Conservation (phyloP, 2,888 invertebrate genomes). For the Microctonus hyperodae region DNA sequence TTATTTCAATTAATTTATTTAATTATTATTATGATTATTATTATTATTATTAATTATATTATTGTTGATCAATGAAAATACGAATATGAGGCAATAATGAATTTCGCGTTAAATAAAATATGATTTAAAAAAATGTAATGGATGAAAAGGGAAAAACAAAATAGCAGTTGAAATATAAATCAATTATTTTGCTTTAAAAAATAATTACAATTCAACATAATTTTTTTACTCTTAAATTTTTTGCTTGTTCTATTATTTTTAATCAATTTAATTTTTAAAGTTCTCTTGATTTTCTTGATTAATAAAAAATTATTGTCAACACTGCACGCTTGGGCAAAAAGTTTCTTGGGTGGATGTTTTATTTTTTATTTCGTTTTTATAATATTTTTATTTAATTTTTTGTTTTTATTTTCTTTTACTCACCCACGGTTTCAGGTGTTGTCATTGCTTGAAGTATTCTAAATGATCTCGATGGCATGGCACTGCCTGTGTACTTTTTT, state of each 20-base stretch:
- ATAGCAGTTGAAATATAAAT: not conserved
- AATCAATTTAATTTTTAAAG: too few species aligned
- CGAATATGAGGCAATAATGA: not conserved
- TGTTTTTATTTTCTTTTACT: constrained; percentile 54
- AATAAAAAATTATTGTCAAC: too few species aligned
- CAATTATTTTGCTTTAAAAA: not conserved
- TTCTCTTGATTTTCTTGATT: too few species aligned
- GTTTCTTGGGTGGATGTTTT: too few species aligned
- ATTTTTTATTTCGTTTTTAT: not conserved
- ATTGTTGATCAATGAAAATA: constrained; percentile 2
- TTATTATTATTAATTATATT: constrained; percentile 19
- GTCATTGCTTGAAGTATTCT: constrained; percentile 83
- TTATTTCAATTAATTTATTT: constrained; percentile 24
- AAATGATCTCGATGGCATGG: constrained; percentile 83
- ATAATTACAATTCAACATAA: not conserved
- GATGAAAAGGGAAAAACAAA: not conserved
- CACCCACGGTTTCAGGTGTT: constrained; percentile 72
- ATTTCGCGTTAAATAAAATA: not conserved
- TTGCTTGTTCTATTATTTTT: too few species aligned
- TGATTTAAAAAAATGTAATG: not conserved
- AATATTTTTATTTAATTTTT: constrained; percentile 34
- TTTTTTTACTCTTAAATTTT: not conserved
- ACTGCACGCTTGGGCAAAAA: too few species aligned
- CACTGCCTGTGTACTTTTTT: constrained; percentile 77
- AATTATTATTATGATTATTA: constrained; percentile 26